These are phyloP conservation scores for Leptinotarsa tumamoca DNA, from an alignment of 2,888 invertebrate genomes.

Conservation along the genomic window DNA sequence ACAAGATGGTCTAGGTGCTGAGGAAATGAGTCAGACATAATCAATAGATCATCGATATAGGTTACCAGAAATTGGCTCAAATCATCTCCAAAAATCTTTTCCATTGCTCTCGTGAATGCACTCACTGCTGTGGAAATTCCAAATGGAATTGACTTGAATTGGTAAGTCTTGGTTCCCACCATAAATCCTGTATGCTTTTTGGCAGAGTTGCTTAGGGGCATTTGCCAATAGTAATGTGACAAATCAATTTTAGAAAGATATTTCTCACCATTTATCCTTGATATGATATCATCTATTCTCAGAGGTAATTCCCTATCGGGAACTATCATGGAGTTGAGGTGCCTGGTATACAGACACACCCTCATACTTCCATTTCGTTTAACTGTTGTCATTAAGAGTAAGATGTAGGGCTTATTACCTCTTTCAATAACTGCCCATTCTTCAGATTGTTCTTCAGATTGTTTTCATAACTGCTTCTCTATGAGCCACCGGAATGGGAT, in stretches of 20 bases:
- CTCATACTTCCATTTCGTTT: constrained; percentile 26
- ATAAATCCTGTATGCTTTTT: background rate
- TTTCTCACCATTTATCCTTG: background rate
- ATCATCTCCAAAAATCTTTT: too few species aligned
- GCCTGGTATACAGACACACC: constrained; percentile 31
- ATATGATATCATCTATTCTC: background rate
- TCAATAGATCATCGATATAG: background rate
- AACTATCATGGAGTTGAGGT: constrained; percentile 30
- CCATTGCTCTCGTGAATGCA: too few species aligned
- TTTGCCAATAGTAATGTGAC: background rate
- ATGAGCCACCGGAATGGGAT: background rate
- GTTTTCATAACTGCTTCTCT: background rate
- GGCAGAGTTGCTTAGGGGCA: background rate
- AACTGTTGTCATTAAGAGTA: background rate
- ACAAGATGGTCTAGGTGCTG: background rate
- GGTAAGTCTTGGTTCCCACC: background rate
- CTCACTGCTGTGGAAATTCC: too few species aligned
- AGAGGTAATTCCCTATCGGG: background rate
- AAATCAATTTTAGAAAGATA: background rate
- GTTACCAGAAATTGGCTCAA: background rate
- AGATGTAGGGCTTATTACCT: background rate
- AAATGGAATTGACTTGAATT: background rate
- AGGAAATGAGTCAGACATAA: background rate
- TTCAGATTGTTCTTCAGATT: background rate
- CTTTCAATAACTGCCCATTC: constrained; percentile 18